phyloP scores from a whole-genome alignment of 2,888 invertebrate species.

The Lasioglossum leucozonium region DNA sequence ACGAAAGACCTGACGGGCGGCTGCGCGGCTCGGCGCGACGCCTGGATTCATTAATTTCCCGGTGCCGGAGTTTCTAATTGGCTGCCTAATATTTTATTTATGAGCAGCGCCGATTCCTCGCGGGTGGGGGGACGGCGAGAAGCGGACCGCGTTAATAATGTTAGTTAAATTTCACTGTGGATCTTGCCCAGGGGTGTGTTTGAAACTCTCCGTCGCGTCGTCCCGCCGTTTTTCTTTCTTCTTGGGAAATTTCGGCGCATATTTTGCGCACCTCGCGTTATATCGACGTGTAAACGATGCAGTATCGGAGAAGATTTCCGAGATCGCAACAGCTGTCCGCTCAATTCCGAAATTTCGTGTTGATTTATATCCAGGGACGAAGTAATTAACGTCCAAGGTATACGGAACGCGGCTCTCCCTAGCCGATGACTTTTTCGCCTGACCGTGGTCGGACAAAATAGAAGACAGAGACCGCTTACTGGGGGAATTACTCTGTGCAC shows the following conservation, averaged over 20 bases:
- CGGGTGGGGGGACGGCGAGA: constrained; percentile 50
- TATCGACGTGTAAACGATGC: background rate
- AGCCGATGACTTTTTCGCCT: background rate
- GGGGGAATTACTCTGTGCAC: constrained; percentile 30
- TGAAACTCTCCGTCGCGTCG: background rate
- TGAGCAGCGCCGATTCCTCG: constrained; percentile 73
- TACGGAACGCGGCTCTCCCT: background rate
- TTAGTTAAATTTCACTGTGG: constrained; percentile 61
- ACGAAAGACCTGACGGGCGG: constrained; percentile 46
- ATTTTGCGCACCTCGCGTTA: background rate
- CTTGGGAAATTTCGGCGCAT: background rate
- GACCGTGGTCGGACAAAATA: background rate
- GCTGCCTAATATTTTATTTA: constrained; percentile 79
- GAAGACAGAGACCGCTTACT: constrained; percentile 21
- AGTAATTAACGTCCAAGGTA: background rate
- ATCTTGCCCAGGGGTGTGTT: constrained; percentile 21
- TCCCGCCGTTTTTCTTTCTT: background rate
- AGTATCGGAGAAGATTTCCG: too few relatives aligned
- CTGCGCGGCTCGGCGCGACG: constrained; percentile 36
- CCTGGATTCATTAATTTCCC: constrained; percentile 75
- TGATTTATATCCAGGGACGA: background rate
- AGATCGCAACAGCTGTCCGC: background rate
- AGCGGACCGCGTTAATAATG: constrained; percentile 62
- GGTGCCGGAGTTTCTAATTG: constrained; percentile 77
- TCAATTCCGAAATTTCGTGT: background rate